Conservation (phyloP, 2,113 vertebrate species). For the Aleadryas rufinucha region DNA sequence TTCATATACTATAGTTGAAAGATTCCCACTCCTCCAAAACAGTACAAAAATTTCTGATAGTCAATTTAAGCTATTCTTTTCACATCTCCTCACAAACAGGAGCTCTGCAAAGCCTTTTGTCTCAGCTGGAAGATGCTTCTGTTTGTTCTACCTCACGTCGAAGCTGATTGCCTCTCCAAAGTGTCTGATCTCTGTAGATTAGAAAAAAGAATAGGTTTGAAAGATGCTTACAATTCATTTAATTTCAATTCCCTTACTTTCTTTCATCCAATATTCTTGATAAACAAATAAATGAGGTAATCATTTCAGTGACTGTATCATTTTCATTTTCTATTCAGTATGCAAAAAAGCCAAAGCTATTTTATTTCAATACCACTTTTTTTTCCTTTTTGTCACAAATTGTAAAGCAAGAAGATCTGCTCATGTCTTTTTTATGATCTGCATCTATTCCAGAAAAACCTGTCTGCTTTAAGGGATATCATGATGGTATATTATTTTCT, state of each 20-base stretch:
- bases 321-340: constrained; percentile 40
- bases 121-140: constrained; percentile 67
- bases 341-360: neutral
- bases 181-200: constrained; percentile 68
- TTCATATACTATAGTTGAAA: constrained; percentile 55
- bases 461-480: neutral
- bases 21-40: neutral
- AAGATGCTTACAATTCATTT: constrained; percentile 69
- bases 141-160: constrained; percentile 31
- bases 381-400: neutral
- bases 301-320: constrained; percentile 33
- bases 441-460: neutral
- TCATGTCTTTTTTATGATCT: neutral
- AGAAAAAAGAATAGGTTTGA: constrained; percentile 68
- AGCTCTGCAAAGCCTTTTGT: constrained; percentile 45
- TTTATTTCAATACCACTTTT: neutral
- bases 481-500: neutral
- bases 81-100: constrained; percentile 54
- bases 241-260: constrained; percentile 69
- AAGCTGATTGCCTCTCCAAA: constrained; percentile 71
- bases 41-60: constrained; percentile 64
- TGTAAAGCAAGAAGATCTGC: neutral
- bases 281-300: constrained; percentile 63
- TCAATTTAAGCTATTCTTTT: constrained; percentile 66
- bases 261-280: constrained; percentile 54